Evolutionary conservation across 2,888 invertebrate species (phyloP), one percentile per base, ranked within the genome.

Genomic region (Syritta pipiens): DNA sequence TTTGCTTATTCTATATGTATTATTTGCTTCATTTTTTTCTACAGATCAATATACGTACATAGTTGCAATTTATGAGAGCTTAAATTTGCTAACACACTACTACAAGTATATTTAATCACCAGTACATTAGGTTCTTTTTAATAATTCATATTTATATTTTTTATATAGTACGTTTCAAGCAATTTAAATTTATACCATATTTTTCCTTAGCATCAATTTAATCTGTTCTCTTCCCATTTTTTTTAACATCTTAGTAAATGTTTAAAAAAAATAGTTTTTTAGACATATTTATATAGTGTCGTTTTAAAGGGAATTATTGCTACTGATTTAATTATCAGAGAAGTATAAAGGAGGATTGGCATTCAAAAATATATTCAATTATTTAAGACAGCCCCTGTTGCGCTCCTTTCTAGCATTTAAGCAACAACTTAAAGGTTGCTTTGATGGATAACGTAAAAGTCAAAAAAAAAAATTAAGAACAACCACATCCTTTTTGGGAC

Each of bases 1-100:
- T 63, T 62, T 63, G 17, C 69, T 76, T 71, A 71, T 59, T 65
- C 22, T 17, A 51, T 71, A 59, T 69, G 42, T 69, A 48, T 49
- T 57, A 10, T 57, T 62, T 60, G 20, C 17, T 40, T 60, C 7
- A 14, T 35, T 57, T 10, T 51, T 26, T 48, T 37, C 68, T 55
- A 72, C 26, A 55, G 12, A 60, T 67, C 24, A 42, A n/a, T 37
- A 17, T 37, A 65, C 69, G 71, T 48, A 60, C 55, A 59, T 65
- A 59, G 60, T 60, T 72, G 71, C 32, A 72, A 40, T 49, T n/a
- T 48, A 53, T 62, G 24, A 37, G 22, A 57, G 55, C 40, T 63
- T 20, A 49, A 55, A 57, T 62, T 44, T 55, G 40, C 40, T 77
- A 72, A 10, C 20, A 59, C 57, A 65, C 59, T 59, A 62, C 44